Percentiles rank a stretch among this genome's conserved stretches.
These are phyloP conservation scores for Acrossocheilus wenchowensis DNA, from an alignment of 2,797 vertebrate species.

Conservation along the genomic window DNA sequence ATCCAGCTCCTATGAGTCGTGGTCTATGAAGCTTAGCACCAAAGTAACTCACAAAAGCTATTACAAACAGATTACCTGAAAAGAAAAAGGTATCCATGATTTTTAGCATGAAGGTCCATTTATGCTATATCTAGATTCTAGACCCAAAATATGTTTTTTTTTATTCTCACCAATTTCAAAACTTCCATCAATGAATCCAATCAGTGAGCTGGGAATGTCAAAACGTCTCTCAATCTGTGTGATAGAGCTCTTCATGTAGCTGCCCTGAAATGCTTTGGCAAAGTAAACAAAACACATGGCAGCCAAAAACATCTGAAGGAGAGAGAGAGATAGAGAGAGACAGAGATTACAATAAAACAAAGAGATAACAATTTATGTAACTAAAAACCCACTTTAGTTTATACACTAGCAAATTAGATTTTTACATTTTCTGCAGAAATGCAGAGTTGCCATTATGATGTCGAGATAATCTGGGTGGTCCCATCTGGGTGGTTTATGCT, in stretches of 20 bases:
- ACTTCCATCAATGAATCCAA: constrained; percentile 92
- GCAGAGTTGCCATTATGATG: no score
- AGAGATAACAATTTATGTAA: not conserved
- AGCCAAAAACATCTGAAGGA: constrained; percentile 85
- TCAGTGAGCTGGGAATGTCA: constrained; percentile 88
- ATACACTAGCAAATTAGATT: no score
- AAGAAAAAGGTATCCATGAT: not conserved
- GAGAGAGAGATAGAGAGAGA: not conserved
- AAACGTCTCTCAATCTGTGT: constrained; percentile 95
- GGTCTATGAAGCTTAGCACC: constrained; percentile 82
- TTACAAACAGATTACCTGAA: constrained; percentile 79
- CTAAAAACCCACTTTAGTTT: not conserved
- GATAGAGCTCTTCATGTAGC: constrained; percentile 92
- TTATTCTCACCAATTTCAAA: constrained; percentile 89
- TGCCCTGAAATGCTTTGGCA: constrained; percentile 87
- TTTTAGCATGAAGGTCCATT: not conserved
- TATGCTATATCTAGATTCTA: not conserved
- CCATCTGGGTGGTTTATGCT: no score
- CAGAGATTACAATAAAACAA: not conserved
- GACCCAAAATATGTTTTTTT: not conserved
- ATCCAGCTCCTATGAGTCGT: constrained; percentile 77
- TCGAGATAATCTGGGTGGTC: no score
- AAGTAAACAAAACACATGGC: constrained; percentile 84
- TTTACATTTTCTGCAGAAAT: no score
- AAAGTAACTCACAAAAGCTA: constrained; percentile 84